Evolutionary conservation across 2,113 vertebrate species (phyloP), one percentile per base, ranked within the genome.

Genomic region (Hipposideros armiger): DNA sequence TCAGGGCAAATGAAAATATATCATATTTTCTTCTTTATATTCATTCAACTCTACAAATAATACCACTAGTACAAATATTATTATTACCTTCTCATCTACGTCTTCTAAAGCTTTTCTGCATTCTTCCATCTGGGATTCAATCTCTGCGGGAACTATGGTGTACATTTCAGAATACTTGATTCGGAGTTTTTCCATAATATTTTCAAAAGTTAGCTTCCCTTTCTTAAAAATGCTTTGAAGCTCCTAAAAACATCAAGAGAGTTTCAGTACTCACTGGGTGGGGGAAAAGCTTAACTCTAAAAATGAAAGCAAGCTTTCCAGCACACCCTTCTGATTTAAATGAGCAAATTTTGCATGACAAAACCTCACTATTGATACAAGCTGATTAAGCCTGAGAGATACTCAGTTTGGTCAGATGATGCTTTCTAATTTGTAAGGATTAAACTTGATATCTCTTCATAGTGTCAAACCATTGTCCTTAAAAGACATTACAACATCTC

Each of bases 61-160:
- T 15, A 86, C 92, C 45, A 96, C 45, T 2, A 24, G 16, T 19
- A 94, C 11, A 74, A 74, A 60, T 13, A 28, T 17, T 22, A 81
- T 73, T 62, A 28, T 98, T 99, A 99, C 99, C 99, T 99, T 99
- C 11, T 98, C 98, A 90, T 99, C 99, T 4, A 99, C 58, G 87
- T 99, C 98, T 83, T 99, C 98, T 91, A 99, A 87, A 0, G 98
- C 98, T 70, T 97, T 98, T 16, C 97, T 99, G 98, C 99, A 99
- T 74, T 99, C 99, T 96, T 99, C 98, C 92, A 99, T 14, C 74
- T 98, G 98, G 0, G 94, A 92, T 16, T 98, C 98, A 0, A 99
- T 98, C 93, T 99, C 99, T 28, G 97, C 94, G 1, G 99, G 99
- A 28, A 99, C 98, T 92, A 97, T 94, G 9, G 97, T 96, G 85